Conservation (phyloP, 2,797 vertebrate species). For the Arremon brunneinucha region DNA sequence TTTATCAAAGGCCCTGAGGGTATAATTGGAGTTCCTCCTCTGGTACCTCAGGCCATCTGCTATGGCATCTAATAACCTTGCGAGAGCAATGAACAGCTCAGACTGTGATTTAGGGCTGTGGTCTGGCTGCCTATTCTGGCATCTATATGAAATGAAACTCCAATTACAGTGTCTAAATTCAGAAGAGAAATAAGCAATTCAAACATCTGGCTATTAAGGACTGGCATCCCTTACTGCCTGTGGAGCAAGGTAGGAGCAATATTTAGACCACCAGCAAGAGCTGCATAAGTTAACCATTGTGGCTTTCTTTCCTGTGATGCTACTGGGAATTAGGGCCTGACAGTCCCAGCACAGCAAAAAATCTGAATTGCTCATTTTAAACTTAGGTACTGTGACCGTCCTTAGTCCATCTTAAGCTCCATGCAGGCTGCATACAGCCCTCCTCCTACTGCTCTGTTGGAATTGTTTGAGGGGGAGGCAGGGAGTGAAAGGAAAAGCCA, state of each 20-base stretch:
- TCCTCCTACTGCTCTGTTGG: background rate
- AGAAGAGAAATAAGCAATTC: slow-evolving; percentile 32
- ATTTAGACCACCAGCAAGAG: background rate
- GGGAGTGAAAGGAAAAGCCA: background rate
- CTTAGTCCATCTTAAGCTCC: background rate
- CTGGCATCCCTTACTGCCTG: background rate
- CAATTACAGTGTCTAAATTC: slow-evolving; percentile 33
- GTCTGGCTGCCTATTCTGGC: slow-evolving; percentile 17
- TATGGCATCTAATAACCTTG: slow-evolving; percentile 31
- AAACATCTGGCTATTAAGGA: background rate
- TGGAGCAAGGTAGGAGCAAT: background rate
- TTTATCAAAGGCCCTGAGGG: background rate
- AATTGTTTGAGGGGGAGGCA: background rate
- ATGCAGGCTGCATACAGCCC: background rate
- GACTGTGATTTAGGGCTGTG: slow-evolving; percentile 18
- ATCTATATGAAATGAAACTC: slow-evolving; percentile 18
- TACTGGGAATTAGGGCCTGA: background rate
- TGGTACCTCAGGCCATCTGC: slow-evolving; percentile 41
- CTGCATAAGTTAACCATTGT: background rate
- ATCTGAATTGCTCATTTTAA: background rate
- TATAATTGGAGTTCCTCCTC: background rate
- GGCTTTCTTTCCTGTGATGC: background rate
- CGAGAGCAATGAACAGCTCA: slow-evolving; percentile 27
- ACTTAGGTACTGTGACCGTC: background rate
- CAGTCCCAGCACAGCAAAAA: background rate